phyloP scores from a whole-genome alignment of 2,113 vertebrate genomes.

The Sylvilagus bachmani region DNA sequence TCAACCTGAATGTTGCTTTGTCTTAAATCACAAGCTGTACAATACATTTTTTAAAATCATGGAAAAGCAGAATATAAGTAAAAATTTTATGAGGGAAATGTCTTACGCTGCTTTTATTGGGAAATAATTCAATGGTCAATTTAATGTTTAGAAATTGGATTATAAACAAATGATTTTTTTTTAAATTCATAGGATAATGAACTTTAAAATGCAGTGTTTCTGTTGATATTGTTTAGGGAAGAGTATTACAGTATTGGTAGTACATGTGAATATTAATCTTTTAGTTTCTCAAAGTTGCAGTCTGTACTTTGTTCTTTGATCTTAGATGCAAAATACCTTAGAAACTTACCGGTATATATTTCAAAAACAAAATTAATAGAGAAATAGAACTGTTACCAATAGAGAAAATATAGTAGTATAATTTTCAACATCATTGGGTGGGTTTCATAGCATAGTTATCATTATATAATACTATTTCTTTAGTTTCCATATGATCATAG shows the following conservation, averaged over 20 bases:
- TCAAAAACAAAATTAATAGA: conserved; percentile 51
- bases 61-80: conserved; percentile 46
- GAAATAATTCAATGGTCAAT: conserved; percentile 9
- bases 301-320: conserved; percentile 37
- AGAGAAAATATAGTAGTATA: conserved; percentile 68
- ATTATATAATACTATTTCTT: conserved; percentile 80
- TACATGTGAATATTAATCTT: conserved; percentile 26
- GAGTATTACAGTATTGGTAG: background rate
- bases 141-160: conserved; percentile 46
- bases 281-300: conserved; percentile 52
- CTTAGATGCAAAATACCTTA: conserved; percentile 23
- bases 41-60: conserved; percentile 36
- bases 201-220: conserved; percentile 44
- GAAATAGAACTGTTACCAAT: conserved; percentile 57
- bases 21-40: background rate
- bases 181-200: conserved; percentile 16
- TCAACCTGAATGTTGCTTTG: background rate
- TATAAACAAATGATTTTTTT: background rate
- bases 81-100: conserved; percentile 56
- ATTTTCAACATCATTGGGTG: conserved; percentile 82
- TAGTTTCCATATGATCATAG: conserved; percentile 59
- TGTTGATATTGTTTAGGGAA: conserved; percentile 50
- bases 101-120: background rate
- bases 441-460: conserved; percentile 83
- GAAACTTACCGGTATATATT: conserved; percentile 38